A percentile compares a stretch with the other conserved stretches of the same genome.
Conservation (phyloP, 2,797 vertebrate species). For the Takifugu ocellatus region DNA sequence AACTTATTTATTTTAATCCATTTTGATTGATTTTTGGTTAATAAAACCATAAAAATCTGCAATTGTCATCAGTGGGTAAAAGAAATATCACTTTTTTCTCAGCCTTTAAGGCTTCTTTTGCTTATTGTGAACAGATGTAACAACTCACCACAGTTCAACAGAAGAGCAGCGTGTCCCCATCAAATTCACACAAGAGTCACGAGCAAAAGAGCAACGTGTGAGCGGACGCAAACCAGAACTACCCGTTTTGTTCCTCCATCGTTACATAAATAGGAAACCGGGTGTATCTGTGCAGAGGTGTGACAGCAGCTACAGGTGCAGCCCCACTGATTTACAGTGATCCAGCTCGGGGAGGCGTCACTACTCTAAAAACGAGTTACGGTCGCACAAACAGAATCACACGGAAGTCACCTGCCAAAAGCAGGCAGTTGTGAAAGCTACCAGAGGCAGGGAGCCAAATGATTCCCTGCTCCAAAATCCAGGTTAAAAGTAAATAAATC, state of each 20-base stretch:
- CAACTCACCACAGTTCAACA: conserved; percentile 23
- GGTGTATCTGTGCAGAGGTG: not conserved
- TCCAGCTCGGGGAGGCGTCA: conserved; percentile 4
- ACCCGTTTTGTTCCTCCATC: conserved; percentile 41
- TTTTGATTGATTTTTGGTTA: too few relatives aligned
- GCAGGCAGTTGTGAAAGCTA: not conserved
- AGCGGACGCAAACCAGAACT: conserved; percentile 40
- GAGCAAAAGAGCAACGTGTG: accelerated
- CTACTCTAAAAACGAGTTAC: not conserved
- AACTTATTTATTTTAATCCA: not conserved
- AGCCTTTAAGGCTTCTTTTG: not conserved
- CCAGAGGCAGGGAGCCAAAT: too few relatives aligned
- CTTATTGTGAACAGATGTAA: not conserved
- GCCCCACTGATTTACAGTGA: conserved; percentile 14
- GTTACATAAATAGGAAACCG: conserved; percentile 26
- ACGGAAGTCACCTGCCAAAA: not conserved
- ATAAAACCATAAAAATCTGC: too few relatives aligned
- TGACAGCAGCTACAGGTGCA: conserved; percentile 25
- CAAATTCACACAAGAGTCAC: not conserved
- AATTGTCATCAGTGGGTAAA: not conserved
- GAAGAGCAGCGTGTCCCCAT: not conserved
- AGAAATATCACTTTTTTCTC: accelerated
- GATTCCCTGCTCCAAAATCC: too few relatives aligned
- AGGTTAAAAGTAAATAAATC: not conserved
- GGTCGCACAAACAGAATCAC: conserved; percentile 5